Evolutionary conservation across 2,113 vertebrate genomes (phyloP).

Genomic region (Hemiprocne comata): DNA sequence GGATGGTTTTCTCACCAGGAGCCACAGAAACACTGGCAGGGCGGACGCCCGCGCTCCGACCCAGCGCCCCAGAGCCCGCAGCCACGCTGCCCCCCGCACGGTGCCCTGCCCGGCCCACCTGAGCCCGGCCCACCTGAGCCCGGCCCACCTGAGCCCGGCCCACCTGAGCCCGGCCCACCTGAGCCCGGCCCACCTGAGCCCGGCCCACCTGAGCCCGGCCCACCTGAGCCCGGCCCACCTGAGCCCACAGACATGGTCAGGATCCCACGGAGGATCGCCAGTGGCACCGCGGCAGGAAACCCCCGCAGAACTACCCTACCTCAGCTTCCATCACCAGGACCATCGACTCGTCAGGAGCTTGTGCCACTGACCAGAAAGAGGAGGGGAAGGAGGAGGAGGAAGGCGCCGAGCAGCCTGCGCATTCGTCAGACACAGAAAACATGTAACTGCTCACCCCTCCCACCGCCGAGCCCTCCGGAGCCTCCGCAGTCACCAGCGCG

Average conservation of each 20-base stretch:
- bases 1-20: fast-evolving
- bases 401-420: not conserved
- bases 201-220: not conserved
- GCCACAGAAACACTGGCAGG: not conserved
- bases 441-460: not conserved
- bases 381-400: not conserved
- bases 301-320: not conserved
- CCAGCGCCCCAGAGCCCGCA: fast-evolving
- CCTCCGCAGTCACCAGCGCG: not conserved
- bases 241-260: not conserved
- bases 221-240: not conserved
- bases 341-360: not conserved
- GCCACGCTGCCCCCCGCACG: too few species aligned
- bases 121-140: not conserved
- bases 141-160: not conserved
- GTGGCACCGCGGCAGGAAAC: not conserved
- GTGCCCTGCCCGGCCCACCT: too few species aligned
- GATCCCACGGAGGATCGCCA: not conserved
- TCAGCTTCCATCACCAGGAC: fast-evolving
- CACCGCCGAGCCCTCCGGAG: not conserved
- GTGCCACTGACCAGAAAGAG: not conserved
- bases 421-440: not conserved
- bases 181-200: too few species aligned
- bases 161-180: too few species aligned
- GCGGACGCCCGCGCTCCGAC: fast-evolving